Evolutionary conservation across 1,140 invertebrate genomes (phyloP), one percentile per base, ranked within the genome.

Genomic region (Drosophila pachea): DNA sequence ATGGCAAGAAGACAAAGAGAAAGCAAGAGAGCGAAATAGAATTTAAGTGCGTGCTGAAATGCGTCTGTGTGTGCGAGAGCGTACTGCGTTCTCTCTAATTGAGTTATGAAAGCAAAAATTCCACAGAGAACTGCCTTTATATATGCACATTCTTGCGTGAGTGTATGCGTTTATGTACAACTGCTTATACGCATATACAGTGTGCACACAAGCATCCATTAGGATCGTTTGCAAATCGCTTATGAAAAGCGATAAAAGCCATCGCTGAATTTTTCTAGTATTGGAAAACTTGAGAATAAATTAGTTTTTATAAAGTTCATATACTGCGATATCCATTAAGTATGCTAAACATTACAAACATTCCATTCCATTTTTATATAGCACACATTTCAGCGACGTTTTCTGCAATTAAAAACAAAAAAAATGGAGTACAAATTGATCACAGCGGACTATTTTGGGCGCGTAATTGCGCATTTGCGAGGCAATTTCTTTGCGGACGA

Each of bases 401-500:
- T 43, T 14, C 1, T 22, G 12, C 12, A 14, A 43, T 14, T 2
- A 6, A 14, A 43, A 7, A 14, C 7, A 12, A 7, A 6, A 11
- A 12, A 58, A 50, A 91, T 92, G 90, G 90, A 91, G 65, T 92
- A 90, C 76, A 89, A 79, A 65, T 67, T 90, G 33, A 91, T 94
- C 33, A 87, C 90, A 5, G 87, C 90, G 61, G 89, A 91, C 61
- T 91, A 91, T 59, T 92, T 91, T 67, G 82, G 91, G 8, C 91
- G 92, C 36, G 93, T 95, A 12, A 92, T 96, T 42, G 76, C 92
- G 29, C 94, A 95, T 81, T 90, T 95, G 54, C 91, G 93, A 33
- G 89, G 91, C 62, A 93, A 92, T 69, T 95, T 95, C 89, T 95
- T 95, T 87, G 92, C 93, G 4, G 95, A 96, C 75, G 95, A 96